A percentile compares a stretch with the other conserved stretches of the same genome.
phyloP scores from a whole-genome alignment of 2,888 invertebrate species.

The Drosophila testacea region DNA sequence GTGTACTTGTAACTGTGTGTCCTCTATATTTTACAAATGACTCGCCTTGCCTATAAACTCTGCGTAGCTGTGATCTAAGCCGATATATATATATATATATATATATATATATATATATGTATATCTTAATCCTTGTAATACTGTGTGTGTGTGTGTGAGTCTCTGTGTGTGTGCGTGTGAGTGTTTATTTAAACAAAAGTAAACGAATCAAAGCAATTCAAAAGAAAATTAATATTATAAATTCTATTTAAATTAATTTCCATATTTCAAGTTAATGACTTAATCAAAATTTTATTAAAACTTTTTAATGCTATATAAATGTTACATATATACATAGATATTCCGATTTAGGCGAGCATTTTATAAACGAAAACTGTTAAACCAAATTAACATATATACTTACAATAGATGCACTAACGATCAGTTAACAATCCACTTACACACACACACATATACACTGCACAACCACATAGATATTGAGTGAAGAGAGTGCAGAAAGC shows the following conservation, averaged over 20 bases:
- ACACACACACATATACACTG: slow-evolving; percentile 17
- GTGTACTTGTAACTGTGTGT: slow-evolving; percentile 19
- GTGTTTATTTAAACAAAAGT: neutral
- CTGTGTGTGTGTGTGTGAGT: slow-evolving; percentile 20
- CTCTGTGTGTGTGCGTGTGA: slow-evolving; percentile 16
- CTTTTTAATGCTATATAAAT: slow-evolving; percentile 13
- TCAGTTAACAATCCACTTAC: slow-evolving; percentile 6
- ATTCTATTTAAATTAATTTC: slow-evolving; percentile 25
- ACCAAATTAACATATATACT: neutral
- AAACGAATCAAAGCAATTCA: slow-evolving; percentile 44
- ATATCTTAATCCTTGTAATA: slow-evolving; percentile 21
- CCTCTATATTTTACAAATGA: slow-evolving; percentile 38
- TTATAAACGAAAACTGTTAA: neutral
- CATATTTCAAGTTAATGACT: slow-evolving; percentile 29
- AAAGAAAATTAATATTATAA: slow-evolving; percentile 15
- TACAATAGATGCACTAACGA: neutral
- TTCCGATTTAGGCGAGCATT: slow-evolving; percentile 18
- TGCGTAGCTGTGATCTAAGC: slow-evolving; percentile 76
- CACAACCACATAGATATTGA: slow-evolving; percentile 13
- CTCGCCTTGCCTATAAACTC: slow-evolving; percentile 72
- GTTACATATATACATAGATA: slow-evolving; percentile 6
- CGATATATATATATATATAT: slow-evolving; percentile 54
- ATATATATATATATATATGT: slow-evolving; percentile 31
- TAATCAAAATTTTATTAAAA: slow-evolving; percentile 47
- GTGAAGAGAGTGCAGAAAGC: slow-evolving; percentile 6